Percentiles rank a stretch among this genome's conserved stretches.
phyloP scores from a whole-genome alignment of 2,113 vertebrate genomes.

The Callaeas wilsoni region DNA sequence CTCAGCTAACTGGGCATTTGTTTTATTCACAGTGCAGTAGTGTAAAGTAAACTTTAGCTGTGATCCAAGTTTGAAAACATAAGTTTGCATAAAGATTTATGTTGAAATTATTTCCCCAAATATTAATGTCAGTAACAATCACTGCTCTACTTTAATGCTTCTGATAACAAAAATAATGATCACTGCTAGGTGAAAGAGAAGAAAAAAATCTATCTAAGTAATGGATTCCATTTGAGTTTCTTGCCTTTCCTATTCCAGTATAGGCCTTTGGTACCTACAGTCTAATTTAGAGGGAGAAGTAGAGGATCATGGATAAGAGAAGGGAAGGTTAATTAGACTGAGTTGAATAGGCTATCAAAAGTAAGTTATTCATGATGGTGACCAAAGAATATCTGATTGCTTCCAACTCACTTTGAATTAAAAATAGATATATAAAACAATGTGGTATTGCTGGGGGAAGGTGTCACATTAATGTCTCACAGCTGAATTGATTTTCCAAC shows the following conservation, averaged over 20 bases:
- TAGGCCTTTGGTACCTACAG: not conserved
- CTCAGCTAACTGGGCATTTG: not conserved
- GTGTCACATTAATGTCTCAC: not conserved
- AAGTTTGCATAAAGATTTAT: not conserved
- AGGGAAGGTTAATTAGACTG: not conserved
- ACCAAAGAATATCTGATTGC: not conserved
- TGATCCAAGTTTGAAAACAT: not conserved
- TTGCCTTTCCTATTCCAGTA: not conserved
- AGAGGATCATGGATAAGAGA: not conserved
- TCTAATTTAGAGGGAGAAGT: not conserved
- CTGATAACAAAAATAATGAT: not conserved
- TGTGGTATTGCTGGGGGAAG: not conserved
- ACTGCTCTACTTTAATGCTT: not conserved
- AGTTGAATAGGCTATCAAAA: not conserved
- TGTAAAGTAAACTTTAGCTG: not conserved
- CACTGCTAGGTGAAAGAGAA: not conserved
- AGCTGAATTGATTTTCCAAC: not conserved
- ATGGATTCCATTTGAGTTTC: not conserved
- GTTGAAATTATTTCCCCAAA: not conserved
- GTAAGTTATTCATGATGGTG: not conserved
- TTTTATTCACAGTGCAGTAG: not conserved
- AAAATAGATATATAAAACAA: not conserved
- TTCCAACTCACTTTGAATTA: not conserved
- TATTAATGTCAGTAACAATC: not conserved
- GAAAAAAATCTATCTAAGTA: not conserved